Evolutionary conservation across 2,888 invertebrate genomes (phyloP).

Genomic region (Stictocephala bisonia): DNA sequence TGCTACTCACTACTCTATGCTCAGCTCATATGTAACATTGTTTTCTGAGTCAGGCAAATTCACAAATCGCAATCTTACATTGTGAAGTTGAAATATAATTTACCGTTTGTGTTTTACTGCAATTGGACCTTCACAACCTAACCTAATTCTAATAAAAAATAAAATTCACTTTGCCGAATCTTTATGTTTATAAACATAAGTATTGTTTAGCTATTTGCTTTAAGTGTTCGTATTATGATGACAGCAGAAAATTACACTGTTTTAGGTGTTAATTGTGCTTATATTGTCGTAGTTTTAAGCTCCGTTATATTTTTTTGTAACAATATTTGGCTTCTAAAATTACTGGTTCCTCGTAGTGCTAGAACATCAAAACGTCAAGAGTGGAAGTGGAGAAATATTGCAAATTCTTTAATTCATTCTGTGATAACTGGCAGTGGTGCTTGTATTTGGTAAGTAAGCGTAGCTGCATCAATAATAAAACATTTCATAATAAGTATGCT

Average conservation of each 20-base stretch:
- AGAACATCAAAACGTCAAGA: slow-evolving; percentile 55
- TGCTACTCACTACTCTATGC: too few species aligned
- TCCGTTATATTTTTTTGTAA: slow-evolving; percentile 53
- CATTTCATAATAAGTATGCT: slow-evolving; percentile 6
- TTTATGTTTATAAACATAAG: too few species aligned
- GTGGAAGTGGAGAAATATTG: slow-evolving; percentile 64
- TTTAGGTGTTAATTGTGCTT: slow-evolving; percentile 49
- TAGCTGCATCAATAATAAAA: neutral
- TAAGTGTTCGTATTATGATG: neutral
- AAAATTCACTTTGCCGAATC: too few species aligned
- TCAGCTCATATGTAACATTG: too few species aligned
- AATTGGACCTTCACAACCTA: too few species aligned
- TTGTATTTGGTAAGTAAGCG: slow-evolving; percentile 59
- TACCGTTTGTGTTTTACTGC: too few species aligned
- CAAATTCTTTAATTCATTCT: slow-evolving; percentile 63
- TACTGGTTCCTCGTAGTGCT: slow-evolving; percentile 53
- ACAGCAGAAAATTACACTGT: neutral
- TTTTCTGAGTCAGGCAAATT: too few species aligned
- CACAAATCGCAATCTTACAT: too few species aligned
- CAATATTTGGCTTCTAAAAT: slow-evolving; percentile 53
- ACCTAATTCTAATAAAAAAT: too few species aligned
- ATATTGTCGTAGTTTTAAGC: slow-evolving; percentile 49
- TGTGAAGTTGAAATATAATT: too few species aligned
- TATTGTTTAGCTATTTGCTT: neutral
- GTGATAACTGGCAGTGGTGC: slow-evolving; percentile 62